Evolutionary conservation across 1,140 invertebrate species (phyloP).

Genomic region (Zaprionus lachaisei): DNA sequence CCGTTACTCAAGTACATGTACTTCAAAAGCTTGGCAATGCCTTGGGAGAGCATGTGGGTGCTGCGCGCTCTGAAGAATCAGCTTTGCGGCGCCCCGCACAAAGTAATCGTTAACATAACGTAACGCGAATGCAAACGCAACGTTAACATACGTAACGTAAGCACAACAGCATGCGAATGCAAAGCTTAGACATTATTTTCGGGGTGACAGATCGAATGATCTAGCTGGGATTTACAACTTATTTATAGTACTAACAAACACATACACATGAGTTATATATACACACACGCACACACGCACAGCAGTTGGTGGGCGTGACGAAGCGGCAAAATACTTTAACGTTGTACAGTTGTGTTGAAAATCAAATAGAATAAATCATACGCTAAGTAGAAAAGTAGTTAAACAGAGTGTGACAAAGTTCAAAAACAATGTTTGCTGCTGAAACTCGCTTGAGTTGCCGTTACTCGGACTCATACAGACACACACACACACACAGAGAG

Average conservation of each 20-base stretch:
- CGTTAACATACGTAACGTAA: conserved; percentile 30
- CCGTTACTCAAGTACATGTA: conserved; percentile 20
- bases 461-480: conserved; percentile 32
- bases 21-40: conserved; percentile 29
- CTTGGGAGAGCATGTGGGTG: conserved; percentile 33
- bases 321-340: conserved; percentile 46
- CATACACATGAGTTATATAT: conserved; percentile 12
- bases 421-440: conserved; percentile 37
- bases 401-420: conserved; percentile 68
- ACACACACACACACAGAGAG: conserved; percentile 43
- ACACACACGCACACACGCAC: conserved; percentile 18
- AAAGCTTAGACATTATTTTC: conserved; percentile 38
- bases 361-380: conserved; percentile 39
- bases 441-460: conserved; percentile 39
- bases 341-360: conserved; percentile 36
- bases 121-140: conserved; percentile 17
- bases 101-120: conserved; percentile 36
- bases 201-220: conserved; percentile 32
- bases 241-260: conserved; percentile 6
- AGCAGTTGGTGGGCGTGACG: conserved; percentile 37
- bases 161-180: conserved; percentile 52
- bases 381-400: conserved; percentile 51
- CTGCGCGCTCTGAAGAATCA: conserved; percentile 42
- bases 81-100: conserved; percentile 38
- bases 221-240: conserved; percentile 30